Conservation (phyloP, 2,888 invertebrate genomes). For the Rutpela maculata region DNA sequence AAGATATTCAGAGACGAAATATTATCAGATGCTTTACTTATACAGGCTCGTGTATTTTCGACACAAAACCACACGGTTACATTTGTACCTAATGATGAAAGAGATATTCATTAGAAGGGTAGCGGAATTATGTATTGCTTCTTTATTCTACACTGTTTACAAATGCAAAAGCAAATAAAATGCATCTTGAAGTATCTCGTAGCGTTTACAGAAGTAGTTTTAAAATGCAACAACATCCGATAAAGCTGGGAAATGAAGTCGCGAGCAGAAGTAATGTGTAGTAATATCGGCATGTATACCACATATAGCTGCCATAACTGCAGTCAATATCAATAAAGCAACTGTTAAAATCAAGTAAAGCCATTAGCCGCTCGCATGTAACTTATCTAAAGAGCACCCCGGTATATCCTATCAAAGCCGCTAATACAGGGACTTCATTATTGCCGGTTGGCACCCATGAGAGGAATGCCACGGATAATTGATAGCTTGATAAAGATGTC, state of each 20-base stretch:
- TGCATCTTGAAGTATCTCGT: not conserved
- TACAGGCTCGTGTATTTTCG: too few species aligned
- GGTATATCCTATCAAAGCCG: constrained; percentile 57
- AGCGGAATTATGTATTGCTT: too few species aligned
- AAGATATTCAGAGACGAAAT: too few species aligned
- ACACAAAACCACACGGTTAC: too few species aligned
- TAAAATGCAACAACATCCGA: not conserved
- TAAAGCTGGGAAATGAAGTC: constrained; percentile 7
- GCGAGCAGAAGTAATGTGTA: not conserved
- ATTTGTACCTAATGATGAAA: too few species aligned
- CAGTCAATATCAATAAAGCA: constrained; percentile 64
- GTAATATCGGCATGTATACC: constrained; percentile 35
- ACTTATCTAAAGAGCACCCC: constrained; percentile 66
- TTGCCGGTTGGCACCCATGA: constrained; percentile 63
- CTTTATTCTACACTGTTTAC: too few species aligned
- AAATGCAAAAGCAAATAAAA: too few species aligned
- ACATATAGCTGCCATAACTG: constrained; percentile 61
- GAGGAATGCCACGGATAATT: constrained; percentile 66
- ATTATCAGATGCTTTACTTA: too few species aligned
- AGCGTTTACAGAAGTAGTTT: not conserved
- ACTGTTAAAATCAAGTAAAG: constrained; percentile 62
- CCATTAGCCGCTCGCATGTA: constrained; percentile 67
- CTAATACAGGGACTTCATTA: constrained; percentile 66
- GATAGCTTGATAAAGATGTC: constrained; percentile 70
- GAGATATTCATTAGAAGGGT: too few species aligned